A percentile compares a stretch with the other conserved stretches of the same genome.
phyloP scores from a whole-genome alignment of 2,797 vertebrate genomes.

The Kryptopterus vitreolus region DNA sequence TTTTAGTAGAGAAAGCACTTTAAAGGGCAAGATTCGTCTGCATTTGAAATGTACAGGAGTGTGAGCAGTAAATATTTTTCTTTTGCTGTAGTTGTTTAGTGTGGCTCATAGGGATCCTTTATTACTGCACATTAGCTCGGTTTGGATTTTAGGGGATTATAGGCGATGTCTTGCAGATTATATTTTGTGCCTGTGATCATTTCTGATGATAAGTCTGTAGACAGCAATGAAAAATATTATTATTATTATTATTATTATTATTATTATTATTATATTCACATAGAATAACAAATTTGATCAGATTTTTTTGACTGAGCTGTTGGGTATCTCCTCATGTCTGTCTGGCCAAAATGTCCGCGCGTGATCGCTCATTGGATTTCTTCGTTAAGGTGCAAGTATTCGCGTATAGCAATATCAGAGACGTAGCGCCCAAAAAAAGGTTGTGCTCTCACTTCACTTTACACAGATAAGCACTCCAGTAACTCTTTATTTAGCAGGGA shows the following conservation, averaged over 20 bases:
- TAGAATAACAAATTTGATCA: too few relatives aligned
- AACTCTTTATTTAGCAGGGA: slow-evolving; percentile 52
- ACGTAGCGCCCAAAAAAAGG: slow-evolving; percentile 60
- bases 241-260: too few relatives aligned
- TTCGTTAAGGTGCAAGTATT: neutral
- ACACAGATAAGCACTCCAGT: slow-evolving; percentile 53
- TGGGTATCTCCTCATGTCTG: neutral
- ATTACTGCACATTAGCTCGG: neutral
- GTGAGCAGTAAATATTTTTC: neutral
- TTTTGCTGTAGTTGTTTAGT: neutral
- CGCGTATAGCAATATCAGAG: slow-evolving; percentile 13
- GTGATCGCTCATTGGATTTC: slow-evolving; percentile 23
- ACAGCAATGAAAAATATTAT: neutral
- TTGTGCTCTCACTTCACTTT: slow-evolving; percentile 58
- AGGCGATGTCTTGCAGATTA: neutral
- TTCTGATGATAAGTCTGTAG: neutral
- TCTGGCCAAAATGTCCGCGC: neutral
- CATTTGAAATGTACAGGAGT: neutral
- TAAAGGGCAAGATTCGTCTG: neutral
- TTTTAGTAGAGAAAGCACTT: neutral
- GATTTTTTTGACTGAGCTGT: neutral
- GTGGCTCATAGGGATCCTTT: neutral
- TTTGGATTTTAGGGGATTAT: neutral
- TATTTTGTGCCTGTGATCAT: too few relatives aligned
- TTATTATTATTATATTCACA: too few relatives aligned